These are phyloP conservation scores for Stenopsyche tienmushanensis DNA, from an alignment of 1,140 invertebrate genomes.

Conservation along the genomic window DNA sequence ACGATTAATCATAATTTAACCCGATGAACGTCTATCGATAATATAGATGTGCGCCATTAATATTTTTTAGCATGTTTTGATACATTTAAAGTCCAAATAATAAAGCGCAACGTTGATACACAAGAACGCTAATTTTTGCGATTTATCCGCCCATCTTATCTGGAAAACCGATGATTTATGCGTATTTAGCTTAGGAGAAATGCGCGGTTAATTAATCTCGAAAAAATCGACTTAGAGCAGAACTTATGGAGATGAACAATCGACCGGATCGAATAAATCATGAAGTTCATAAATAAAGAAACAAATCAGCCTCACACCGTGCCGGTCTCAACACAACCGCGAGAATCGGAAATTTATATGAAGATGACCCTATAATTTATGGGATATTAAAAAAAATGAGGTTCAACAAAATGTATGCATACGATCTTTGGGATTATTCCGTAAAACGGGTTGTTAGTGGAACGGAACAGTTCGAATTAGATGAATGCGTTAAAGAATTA, in stretches of 20 bases:
- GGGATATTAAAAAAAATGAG: too few species aligned
- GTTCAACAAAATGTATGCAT: too few species aligned
- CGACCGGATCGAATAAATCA: conserved; percentile 38
- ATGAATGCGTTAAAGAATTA: too few species aligned
- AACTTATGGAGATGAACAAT: background rate
- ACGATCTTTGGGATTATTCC: too few species aligned
- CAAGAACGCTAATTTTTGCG: too few species aligned
- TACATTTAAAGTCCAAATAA: too few species aligned
- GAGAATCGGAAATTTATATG: conserved; percentile 13
- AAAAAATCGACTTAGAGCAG: background rate
- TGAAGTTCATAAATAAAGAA: conserved; percentile 37
- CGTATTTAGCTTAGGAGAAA: background rate
- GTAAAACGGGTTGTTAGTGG: too few species aligned
- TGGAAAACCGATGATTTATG: background rate
- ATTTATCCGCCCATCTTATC: background rate
- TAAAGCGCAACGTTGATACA: too few species aligned
- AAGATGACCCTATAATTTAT: conserved; percentile 16
- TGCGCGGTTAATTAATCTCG: background rate
- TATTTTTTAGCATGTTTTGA: too few species aligned
- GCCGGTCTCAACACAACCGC: conserved; percentile 35
- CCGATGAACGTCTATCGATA: too few species aligned
- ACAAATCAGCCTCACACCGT: conserved; percentile 26
- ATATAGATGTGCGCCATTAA: background rate
- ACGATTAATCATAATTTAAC: too few species aligned
- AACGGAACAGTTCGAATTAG: too few species aligned